Conservation (phyloP, 2,888 invertebrate genomes). For the Aphodius sticticus region DNA sequence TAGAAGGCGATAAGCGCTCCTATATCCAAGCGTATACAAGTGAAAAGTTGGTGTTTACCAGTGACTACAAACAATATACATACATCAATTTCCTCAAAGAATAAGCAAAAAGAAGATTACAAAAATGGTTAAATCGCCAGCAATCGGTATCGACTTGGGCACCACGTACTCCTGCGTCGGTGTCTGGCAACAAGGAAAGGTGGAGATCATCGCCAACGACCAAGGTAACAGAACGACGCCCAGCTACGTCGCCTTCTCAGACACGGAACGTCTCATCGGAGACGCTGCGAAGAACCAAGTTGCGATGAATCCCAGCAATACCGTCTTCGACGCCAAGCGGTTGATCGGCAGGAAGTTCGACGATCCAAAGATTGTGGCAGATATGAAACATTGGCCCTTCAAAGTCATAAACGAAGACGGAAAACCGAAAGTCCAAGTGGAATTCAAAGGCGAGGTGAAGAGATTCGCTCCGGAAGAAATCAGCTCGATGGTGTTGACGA, state of each 20-base stretch:
- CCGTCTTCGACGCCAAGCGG: conserved; percentile 71
- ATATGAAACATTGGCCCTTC: conserved; percentile 84
- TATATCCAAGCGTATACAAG: conserved; percentile 4
- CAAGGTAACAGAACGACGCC: conserved; percentile 89
- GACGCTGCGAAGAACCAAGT: conserved; percentile 78
- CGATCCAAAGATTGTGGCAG: conserved; percentile 74
- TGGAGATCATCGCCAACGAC: conserved; percentile 88
- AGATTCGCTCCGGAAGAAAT: conserved; percentile 74
- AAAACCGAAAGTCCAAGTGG: conserved; percentile 70
- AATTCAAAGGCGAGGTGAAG: conserved; percentile 70
- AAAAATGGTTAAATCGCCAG: conserved; percentile 62
- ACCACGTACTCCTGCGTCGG: conserved; percentile 88
- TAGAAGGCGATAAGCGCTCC: conserved; percentile 8
- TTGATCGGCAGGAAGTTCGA: conserved; percentile 73
- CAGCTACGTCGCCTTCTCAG: conserved; percentile 77
- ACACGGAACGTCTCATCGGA: conserved; percentile 73
- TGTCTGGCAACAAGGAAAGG: conserved; percentile 82
- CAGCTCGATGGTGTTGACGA: conserved; percentile 72
- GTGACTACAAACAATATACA: background rate
- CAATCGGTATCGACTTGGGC: conserved; percentile 85
- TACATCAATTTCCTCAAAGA: background rate
- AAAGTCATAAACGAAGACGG: conserved; percentile 67
- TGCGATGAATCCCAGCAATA: conserved; percentile 77
- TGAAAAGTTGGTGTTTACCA: conserved; percentile 14
- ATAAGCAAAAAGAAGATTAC: conserved; percentile 13